phyloP scores from a whole-genome alignment of 2,113 vertebrate species.

The Sus scrofa region T2T-Sscrofa CM000821.6:28184501-28185000 shows the following conservation, averaged over 20 bases:
- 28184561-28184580: background rate
- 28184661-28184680: background rate
- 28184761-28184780: background rate
- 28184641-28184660: background rate
- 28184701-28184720: background rate
- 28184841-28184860: background rate
- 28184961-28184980: background rate
- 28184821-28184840: background rate
- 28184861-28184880: background rate
- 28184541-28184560: background rate
- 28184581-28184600: background rate
- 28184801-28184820: background rate
- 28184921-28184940: background rate
- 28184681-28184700: background rate
- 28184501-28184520: background rate
- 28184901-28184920: background rate
- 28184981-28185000: too few species aligned
- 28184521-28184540: background rate
- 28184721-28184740: background rate
- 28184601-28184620: background rate
- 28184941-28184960: slow-evolving; percentile 14
- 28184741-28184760: background rate
- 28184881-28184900: background rate
- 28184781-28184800: background rate
- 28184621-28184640: slow-evolving; percentile 39